Evolutionary conservation across 2,888 invertebrate species (phyloP).

Genomic region (Chymomyza amoena): DNA sequence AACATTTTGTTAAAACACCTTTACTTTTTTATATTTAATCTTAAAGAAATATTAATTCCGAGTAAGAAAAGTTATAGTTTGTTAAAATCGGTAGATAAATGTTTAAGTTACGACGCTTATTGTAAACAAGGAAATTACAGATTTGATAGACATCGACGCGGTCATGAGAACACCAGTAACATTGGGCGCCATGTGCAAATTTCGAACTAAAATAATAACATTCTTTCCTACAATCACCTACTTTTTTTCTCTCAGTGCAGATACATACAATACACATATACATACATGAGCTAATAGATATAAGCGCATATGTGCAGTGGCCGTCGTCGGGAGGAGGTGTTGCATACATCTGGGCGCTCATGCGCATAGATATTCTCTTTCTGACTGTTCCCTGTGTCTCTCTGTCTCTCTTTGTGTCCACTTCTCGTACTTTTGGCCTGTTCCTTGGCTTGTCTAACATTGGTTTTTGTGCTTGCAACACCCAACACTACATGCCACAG

Average conservation of each 20-base stretch:
- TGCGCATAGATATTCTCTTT: conserved; percentile 29
- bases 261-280: neutral
- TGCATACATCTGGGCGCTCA: conserved; percentile 4
- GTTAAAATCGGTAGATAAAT: too few species aligned
- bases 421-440: conserved; percentile 24
- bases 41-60: too few species aligned
- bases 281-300: neutral
- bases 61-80: too few species aligned
- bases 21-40: too few species aligned
- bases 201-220: too few species aligned
- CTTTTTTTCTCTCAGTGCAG: neutral
- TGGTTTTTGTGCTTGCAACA: conserved; percentile 37
- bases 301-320: conserved; percentile 15
- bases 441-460: conserved; percentile 51
- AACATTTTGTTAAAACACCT: too few species aligned
- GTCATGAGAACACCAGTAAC: too few species aligned
- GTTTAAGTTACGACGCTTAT: too few species aligned
- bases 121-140: too few species aligned
- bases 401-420: neutral
- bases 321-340: conserved; percentile 4
- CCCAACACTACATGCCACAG: conserved; percentile 43
- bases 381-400: neutral
- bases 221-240: neutral
- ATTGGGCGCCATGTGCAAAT: too few species aligned
- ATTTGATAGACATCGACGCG: too few species aligned